Conservation (phyloP, 2,888 invertebrate genomes). For the Drosophila monieri region DNA sequence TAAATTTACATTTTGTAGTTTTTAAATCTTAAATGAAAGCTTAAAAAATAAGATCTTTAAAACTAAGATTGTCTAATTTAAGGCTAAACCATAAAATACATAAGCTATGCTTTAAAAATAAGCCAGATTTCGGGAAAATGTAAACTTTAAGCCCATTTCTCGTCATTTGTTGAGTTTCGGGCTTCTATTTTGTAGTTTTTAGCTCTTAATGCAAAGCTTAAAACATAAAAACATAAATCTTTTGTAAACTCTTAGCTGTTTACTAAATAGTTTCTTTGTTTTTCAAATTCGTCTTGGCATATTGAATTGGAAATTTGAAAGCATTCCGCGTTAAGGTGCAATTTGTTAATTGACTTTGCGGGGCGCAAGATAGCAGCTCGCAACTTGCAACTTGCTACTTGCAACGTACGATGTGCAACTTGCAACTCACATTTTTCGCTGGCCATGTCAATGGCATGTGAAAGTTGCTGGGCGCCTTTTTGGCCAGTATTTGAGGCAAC, state of each 20-base stretch:
- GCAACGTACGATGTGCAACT: background rate
- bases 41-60: too few species aligned
- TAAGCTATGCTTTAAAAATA: too few species aligned
- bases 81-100: too few species aligned
- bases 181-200: too few species aligned
- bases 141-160: too few species aligned
- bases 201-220: too few species aligned
- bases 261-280: background rate
- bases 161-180: too few species aligned
- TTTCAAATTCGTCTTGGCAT: background rate
- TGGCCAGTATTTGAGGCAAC: constrained; percentile 39
- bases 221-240: background rate
- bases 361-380: background rate
- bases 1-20: too few species aligned
- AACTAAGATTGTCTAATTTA: too few species aligned
- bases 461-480: constrained; percentile 69
- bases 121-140: too few species aligned
- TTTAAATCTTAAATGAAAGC: too few species aligned
- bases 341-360: constrained; percentile 12
- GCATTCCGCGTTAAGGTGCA: constrained; percentile 6
- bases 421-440: constrained; percentile 9
- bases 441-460: constrained; percentile 68
- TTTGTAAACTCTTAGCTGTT: background rate
- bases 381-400: background rate
- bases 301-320: constrained; percentile 17